A percentile compares a stretch with the other conserved stretches of the same genome.
These are phyloP conservation scores for Simalia tracyae DNA, from an alignment of 2,797 vertebrate genomes.

Conservation along the genomic window DNA sequence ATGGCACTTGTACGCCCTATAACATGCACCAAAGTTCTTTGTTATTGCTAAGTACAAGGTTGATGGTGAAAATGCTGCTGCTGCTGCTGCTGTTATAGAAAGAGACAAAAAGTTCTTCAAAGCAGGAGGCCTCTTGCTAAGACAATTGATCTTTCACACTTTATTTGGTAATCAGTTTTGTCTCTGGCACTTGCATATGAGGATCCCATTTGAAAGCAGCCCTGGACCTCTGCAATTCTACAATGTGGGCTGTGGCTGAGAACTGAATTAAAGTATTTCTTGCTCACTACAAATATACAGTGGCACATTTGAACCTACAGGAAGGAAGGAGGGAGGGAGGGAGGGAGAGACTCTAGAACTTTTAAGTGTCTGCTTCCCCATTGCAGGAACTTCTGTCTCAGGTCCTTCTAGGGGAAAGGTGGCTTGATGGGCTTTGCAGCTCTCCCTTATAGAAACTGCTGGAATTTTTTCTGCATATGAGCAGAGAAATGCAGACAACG, in stretches of 20 bases:
- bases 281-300: too few species aligned
- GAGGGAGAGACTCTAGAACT: not conserved
- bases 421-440: not conserved
- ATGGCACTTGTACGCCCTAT: not conserved
- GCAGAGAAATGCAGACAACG: not conserved
- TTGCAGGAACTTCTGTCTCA: not conserved
- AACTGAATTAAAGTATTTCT: too few species aligned
- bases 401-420: not conserved
- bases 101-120: not conserved
- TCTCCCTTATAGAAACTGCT: not conserved
- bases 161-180: not conserved
- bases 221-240: not conserved
- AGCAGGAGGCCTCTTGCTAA: not conserved
- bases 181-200: not conserved
- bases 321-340: too few species aligned
- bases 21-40: not conserved
- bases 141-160: not conserved
- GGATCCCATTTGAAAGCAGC: not conserved
- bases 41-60: not conserved
- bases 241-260: too few species aligned
- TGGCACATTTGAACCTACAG: too few species aligned
- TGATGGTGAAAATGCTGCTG: not conserved
- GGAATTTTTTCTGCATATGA: not conserved
- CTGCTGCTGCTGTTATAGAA: not conserved
- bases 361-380: not conserved